Conservation (phyloP, 1,140 invertebrate species). For the Phortica variegata region DNA sequence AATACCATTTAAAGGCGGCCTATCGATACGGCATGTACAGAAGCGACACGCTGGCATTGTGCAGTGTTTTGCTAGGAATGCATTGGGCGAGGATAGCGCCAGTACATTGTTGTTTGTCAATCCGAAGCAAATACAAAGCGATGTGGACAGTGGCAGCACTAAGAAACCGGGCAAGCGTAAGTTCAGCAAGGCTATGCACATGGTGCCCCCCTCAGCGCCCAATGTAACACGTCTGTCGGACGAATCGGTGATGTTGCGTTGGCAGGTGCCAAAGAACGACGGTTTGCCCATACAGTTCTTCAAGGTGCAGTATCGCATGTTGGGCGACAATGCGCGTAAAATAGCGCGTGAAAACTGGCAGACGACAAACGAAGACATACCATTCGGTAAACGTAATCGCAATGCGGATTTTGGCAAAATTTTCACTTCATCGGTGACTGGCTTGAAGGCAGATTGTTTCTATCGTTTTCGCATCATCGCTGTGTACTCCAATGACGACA, state of each 20-base stretch:
- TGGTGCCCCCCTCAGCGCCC: slow-evolving; percentile 83
- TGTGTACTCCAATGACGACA: slow-evolving; percentile 92
- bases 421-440: slow-evolving; percentile 62
- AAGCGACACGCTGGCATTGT: slow-evolving; percentile 84
- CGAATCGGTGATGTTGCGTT: slow-evolving; percentile 88
- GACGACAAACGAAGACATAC: slow-evolving; percentile 81
- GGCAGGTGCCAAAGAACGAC: slow-evolving; percentile 76
- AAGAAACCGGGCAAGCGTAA: neutral
- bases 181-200: slow-evolving; percentile 38
- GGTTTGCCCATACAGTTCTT: slow-evolving; percentile 85
- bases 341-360: slow-evolving; percentile 68
- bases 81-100: slow-evolving; percentile 68
- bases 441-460: slow-evolving; percentile 67
- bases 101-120: slow-evolving; percentile 69
- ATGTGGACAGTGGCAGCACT: slow-evolving; percentile 11
- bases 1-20: slow-evolving; percentile 58
- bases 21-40: slow-evolving; percentile 68
- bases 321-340: slow-evolving; percentile 25
- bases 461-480: slow-evolving; percentile 88
- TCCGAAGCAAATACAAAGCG: slow-evolving; percentile 70
- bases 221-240: slow-evolving; percentile 82
- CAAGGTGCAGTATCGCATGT: slow-evolving; percentile 64
- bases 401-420: slow-evolving; percentile 66
- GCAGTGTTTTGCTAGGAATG: slow-evolving; percentile 84
- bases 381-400: slow-evolving; percentile 62